These are phyloP conservation scores for Pholis gunnellus DNA, from an alignment of 2,113 vertebrate species.

Conservation along the genomic window DNA sequence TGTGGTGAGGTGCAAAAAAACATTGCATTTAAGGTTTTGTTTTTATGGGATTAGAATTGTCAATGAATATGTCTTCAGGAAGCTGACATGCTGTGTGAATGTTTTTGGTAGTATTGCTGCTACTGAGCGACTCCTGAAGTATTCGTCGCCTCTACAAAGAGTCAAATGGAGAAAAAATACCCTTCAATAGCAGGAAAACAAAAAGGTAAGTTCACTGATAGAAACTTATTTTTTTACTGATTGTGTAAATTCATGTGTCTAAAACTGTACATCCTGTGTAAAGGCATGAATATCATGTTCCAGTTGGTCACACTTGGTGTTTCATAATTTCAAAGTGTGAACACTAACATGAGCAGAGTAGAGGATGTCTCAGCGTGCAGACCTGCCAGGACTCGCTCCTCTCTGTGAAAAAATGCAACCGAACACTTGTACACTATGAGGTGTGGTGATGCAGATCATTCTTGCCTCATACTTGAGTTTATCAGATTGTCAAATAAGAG, in stretches of 20 bases:
- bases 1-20: conserved; percentile 4
- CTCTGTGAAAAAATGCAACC: conserved; percentile 49
- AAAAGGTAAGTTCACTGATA: conserved; percentile 69
- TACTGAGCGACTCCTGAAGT: conserved; percentile 13
- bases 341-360: not conserved
- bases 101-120: not conserved
- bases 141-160: conserved; percentile 22
- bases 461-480: not conserved
- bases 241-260: not conserved
- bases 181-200: conserved; percentile 79
- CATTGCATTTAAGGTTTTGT: not conserved
- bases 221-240: not conserved
- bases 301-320: not conserved
- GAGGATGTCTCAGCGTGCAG: not conserved
- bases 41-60: not conserved
- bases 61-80: not conserved
- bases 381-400: conserved; percentile 58
- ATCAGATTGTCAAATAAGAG: not conserved
- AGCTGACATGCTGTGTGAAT: not conserved
- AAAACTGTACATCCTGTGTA: not conserved
- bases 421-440: conserved; percentile 47
- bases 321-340: not conserved
- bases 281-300: not conserved
- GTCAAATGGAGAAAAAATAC: conserved; percentile 75
- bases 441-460: conserved; percentile 18